Evolutionary conservation across 2,797 vertebrate species (phyloP), one percentile per base, ranked within the genome.

Genomic region (Lepilemur septentrionalis): DNA sequence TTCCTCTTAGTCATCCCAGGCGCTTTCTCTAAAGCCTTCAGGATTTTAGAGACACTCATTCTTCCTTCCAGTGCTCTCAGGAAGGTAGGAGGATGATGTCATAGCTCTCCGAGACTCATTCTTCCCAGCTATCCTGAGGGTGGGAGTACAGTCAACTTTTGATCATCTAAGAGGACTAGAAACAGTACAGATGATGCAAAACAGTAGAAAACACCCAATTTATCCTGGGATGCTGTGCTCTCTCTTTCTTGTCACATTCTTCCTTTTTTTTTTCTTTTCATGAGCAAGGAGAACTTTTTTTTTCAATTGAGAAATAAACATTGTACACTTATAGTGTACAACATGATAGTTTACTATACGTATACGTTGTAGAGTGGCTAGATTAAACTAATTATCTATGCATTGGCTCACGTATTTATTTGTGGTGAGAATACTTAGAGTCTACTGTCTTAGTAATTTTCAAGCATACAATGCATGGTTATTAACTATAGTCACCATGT

Each of bases 1-100:
- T 95, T 97, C 93, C 92, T 95, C 90, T 97, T 95, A 97, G 93
- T 97, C 96, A 96, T 59, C 38, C 23, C 73, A 55, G 46, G 63
- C 82, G 93, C 86, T 79, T 92, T 96, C 92, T 92, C 67, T 78
- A 81, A 93, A 87, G 43, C 87, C 70, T 9, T 52, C 80, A 50
- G 93, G 35, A 70, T 17, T 69, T 65, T n/a, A 61, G 91, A 94
- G 87, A 63, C 50, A 30, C 15, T 61, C 38, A 17, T 50, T 86
- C 43, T 46, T 63, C 52, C 69, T 89, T 11, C 38, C 67, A 63
- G 0, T 4, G 32, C 82, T 38, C 57, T 8, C 7, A 7, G 30
- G 85, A 57, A 72, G 86, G 75, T 20, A 57, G 89, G 87, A 89
- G 75, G 75, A 43, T 41, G 89, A 59, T 2, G 12, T 73, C 89